Evolutionary conservation across 2,113 vertebrate genomes (phyloP).

Genomic region (Nothobranchius furzeri): DNA sequence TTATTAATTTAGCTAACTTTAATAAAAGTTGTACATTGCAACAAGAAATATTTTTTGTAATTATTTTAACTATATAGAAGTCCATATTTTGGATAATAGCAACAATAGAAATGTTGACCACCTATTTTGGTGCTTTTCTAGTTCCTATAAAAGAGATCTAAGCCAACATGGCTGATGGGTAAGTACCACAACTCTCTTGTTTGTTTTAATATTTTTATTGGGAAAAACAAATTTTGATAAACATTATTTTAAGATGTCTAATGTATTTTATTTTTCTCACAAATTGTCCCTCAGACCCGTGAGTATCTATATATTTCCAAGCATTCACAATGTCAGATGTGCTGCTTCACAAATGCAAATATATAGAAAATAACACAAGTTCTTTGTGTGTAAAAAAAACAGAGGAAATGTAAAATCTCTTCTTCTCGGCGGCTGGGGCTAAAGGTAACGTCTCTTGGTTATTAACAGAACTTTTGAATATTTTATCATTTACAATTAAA

Average conservation of each 20-base stretch:
- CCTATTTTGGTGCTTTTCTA: neutral
- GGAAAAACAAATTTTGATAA: neutral
- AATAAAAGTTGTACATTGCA: too few relatives aligned
- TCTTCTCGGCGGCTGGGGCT: conserved; percentile 62
- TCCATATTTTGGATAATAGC: too few relatives aligned
- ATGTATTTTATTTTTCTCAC: conserved; percentile 25
- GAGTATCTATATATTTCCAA: conserved; percentile 25
- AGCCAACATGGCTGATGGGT: conserved; percentile 59
- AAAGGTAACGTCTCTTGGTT: conserved; percentile 38
- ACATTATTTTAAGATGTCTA: neutral
- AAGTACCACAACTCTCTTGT: conserved; percentile 30
- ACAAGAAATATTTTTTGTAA: too few relatives aligned
- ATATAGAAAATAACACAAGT: neutral
- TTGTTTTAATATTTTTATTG: neutral
- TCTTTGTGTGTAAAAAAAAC: conserved; percentile 8
- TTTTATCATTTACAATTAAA: too few relatives aligned
- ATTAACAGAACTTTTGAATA: too few relatives aligned
- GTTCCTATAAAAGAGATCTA: conserved; percentile 12
- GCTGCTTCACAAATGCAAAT: neutral
- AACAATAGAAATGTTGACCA: too few relatives aligned
- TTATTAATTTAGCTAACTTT: too few relatives aligned
- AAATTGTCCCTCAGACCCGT: conserved; percentile 43
- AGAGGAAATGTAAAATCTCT: conserved; percentile 67
- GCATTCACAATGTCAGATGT: too few relatives aligned
- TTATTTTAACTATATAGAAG: too few relatives aligned